These are phyloP conservation scores for Branchipolynoe longqiensis DNA, from an alignment of 2,888 invertebrate species.

Conservation along the genomic window DNA sequence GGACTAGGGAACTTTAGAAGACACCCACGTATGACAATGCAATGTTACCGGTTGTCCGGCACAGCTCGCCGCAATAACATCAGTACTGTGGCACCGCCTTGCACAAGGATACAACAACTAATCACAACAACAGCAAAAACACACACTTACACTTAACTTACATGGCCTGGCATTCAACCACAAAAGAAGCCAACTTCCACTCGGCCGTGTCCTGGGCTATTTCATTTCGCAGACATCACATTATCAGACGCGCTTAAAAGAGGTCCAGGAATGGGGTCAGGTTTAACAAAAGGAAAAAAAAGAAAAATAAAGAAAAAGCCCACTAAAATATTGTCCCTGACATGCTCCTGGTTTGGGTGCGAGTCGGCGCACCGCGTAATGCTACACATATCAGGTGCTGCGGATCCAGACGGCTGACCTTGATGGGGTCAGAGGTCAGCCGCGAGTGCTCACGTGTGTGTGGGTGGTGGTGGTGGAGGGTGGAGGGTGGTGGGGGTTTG, in stretches of 20 bases:
- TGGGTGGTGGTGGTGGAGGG: neutral
- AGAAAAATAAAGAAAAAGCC: neutral
- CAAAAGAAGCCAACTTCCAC: constrained; percentile 1
- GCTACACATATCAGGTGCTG: constrained; percentile 25
- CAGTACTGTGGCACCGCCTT: constrained; percentile 10
- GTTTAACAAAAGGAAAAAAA: neutral
- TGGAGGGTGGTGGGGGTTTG: neutral
- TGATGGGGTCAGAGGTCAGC: constrained; percentile 10
- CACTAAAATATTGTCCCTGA: neutral
- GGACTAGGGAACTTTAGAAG: no score
- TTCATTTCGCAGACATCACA: constrained; percentile 22
- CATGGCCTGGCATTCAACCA: neutral
- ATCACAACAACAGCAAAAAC: no score
- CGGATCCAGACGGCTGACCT: constrained; percentile 26
- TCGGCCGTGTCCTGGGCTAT: constrained; percentile 16
- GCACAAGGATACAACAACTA: neutral
- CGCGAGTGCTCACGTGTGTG: neutral
- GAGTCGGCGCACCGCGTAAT: no score
- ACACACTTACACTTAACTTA: constrained; percentile 27
- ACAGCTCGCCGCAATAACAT: no score
- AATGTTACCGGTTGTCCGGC: no score
- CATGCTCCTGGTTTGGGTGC: neutral
- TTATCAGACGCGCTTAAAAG: neutral
- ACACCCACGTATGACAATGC: no score
- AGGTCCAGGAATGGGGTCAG: constrained; percentile 17